Evolutionary conservation across 2,888 invertebrate species (phyloP), one percentile per base, ranked within the genome.

Genomic region (Xestoiulus laeticollis): DNA sequence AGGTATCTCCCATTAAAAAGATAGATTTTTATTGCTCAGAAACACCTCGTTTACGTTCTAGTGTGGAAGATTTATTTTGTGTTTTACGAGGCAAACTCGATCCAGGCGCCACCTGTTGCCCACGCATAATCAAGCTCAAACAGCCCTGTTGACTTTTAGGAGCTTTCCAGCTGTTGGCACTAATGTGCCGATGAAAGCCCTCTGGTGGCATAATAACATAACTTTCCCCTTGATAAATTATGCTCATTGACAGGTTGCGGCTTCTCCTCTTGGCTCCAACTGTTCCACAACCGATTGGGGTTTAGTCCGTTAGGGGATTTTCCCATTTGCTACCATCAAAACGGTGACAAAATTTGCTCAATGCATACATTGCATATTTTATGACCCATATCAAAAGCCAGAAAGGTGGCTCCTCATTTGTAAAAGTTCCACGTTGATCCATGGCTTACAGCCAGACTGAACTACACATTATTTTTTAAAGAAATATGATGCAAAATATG

Each of bases 181-280:
- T 26, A 68, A 68, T 68, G 68, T 68, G 68, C 26, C 26, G 68
- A 68, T 68, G 68, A 68, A 68, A 68, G 68, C 68, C 68, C 68
- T 68, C 22, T 10, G 68, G 26, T 68, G 68, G 68, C 68, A 26
- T 26, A 16, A 3, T 68, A 68, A 68, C 68, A 68, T 68, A 68
- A 68, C 68, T 68, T 59, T 59, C 6, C n/a, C 68, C 26, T 68
- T 6, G 26, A 68, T 68, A 68, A 26, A 68, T 26, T 22, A 8
- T 22, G 12, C 5, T 14, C 68, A 26, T 68, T 26, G 68, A 68
- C 68, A 68, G 68, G 10, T 26, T 68, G 68, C 26, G 68, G 68
- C 68, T 68, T 68, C 59, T 59, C 26, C 68, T 22, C n/a, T 19
- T 26, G 22, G 1, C 26, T 68, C 68, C 68, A 68, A 26, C 68